Base-by-base conservation (phyloP, 2,113 vertebrate species). In the Archocentrus centrarchus region DNA sequence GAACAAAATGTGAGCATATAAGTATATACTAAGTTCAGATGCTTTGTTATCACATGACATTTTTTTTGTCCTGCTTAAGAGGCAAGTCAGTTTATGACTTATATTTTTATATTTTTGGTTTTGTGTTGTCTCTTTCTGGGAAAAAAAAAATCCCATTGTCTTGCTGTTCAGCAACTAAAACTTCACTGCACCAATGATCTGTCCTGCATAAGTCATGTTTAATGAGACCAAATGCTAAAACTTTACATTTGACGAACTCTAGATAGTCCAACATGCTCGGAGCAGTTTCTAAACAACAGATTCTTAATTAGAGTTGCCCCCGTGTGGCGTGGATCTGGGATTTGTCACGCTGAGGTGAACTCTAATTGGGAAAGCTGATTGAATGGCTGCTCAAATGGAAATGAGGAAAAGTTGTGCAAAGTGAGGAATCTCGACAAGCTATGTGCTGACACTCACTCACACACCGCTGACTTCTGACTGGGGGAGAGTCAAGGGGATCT, bases 301-400 rank as follows among this genome's bases (percentile, higher is more conserved):
- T 35, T 79, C 22, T 18, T 84, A 87, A 92, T 89, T 82, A 83
- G 81, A 89, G 80, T 55, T 64, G 62, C 60, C 77, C 78, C 68
- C 59, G 83, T 82, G 82, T 82, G 79, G 80, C 30, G 2, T 70
- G 10, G 35, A 22, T 15, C 8, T 17, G 2, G 80, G 84, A 89
- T 92, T 88, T 68, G 89, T 87, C 89, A 90, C 70, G 73, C 85
- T 39, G 47, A 75, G 77, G 81, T 89, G 86, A 86, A 37, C 70
- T 75, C 60, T 88, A 89, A 92, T 90, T 94, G 82, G 66, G 59
- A 88, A 62, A 86, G 80, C 61, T 82, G 75, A 90, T 81, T 41
- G 83, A 89, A 62, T 17, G 47, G 76, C 30, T 37, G 14, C 57
- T 73, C 37, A 10, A 2, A 50, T n/a, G 50, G 80, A 77, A 70